Evolutionary conservation across 2,797 vertebrate species (phyloP).

Genomic region (Podarcis siculus): DNA sequence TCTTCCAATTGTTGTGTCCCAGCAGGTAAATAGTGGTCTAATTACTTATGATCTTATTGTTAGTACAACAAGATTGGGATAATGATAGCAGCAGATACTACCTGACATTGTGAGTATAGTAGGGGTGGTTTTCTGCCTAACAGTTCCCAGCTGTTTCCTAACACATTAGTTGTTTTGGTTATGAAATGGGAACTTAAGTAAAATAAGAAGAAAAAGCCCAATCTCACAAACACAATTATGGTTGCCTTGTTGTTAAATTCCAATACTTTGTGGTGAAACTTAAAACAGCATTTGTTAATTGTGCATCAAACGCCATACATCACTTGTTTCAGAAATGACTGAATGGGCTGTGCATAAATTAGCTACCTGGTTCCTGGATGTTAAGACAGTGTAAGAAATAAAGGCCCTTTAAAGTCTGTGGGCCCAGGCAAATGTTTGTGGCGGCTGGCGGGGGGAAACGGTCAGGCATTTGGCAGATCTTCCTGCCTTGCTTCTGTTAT

Average conservation of each 20-base stretch:
- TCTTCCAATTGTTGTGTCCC: background rate
- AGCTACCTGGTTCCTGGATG: background rate
- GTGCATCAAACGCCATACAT: background rate
- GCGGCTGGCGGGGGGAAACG: rapidly evolving
- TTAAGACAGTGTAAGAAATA: background rate
- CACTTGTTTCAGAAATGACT: background rate
- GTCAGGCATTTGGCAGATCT: background rate
- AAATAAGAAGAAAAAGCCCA: background rate
- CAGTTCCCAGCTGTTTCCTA: background rate
- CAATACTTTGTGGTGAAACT: background rate
- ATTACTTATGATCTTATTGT: background rate
- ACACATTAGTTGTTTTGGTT: background rate
- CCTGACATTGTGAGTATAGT: background rate
- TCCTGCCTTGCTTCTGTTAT: background rate
- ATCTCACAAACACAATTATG: background rate
- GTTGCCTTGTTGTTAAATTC: background rate
- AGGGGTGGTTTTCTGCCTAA: background rate
- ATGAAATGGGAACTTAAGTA: background rate
- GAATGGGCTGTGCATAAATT: background rate
- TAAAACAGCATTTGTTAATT: background rate
- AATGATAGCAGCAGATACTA: background rate
- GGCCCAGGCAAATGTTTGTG: background rate
- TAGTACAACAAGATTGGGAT: background rate
- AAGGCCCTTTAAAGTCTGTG: background rate
- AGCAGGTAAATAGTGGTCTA: background rate